Evolutionary conservation across 2,113 vertebrate genomes (phyloP).

Genomic region (Scomber japonicus): DNA sequence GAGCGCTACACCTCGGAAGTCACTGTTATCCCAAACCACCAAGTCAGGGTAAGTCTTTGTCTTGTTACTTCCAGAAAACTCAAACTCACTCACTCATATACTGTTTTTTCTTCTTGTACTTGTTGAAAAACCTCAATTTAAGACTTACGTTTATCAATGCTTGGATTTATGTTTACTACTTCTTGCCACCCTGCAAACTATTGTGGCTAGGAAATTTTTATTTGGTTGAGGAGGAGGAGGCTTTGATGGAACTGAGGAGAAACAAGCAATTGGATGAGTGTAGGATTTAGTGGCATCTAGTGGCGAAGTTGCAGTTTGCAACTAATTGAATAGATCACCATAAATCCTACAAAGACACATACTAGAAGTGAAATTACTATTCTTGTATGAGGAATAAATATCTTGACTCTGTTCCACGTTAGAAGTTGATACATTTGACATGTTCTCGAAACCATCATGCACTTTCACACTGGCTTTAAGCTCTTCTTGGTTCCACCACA

Average conservation of each 20-base stretch:
- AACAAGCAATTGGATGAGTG: neutral
- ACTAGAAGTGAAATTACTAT: neutral
- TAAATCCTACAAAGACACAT: neutral
- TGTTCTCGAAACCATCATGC: neutral
- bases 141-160: too few species aligned
- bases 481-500: neutral
- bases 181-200: neutral
- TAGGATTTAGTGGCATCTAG: too few species aligned
- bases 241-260: too few species aligned
- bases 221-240: too few species aligned
- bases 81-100: too few species aligned
- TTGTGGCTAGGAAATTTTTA: neutral
- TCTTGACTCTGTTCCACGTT: neutral
- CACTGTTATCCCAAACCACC: slow-evolving; percentile 79
- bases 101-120: too few species aligned
- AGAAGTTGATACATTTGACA: neutral
- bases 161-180: neutral
- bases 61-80: too few species aligned
- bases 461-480: neutral
- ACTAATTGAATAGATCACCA: too few species aligned
- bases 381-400: neutral
- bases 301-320: too few species aligned
- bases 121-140: too few species aligned
- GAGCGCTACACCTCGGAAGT: slow-evolving; percentile 85
- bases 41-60: slow-evolving; percentile 79